Conservation (phyloP, 2,888 invertebrate species). For the Trypoxylon attenuatum region DNA sequence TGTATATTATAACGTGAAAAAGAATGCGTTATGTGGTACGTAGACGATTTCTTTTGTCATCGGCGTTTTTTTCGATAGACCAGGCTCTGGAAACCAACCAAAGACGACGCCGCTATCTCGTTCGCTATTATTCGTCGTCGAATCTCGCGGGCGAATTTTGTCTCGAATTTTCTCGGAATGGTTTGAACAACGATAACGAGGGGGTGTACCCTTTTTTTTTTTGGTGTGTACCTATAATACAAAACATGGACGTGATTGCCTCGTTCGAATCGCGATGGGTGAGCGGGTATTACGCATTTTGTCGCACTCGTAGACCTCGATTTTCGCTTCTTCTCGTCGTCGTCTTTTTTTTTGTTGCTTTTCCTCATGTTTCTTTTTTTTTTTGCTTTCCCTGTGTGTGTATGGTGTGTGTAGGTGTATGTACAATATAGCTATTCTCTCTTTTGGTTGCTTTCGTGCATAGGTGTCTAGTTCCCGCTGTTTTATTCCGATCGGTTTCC, state of each 20-base stretch:
- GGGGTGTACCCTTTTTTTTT: constrained; percentile 4
- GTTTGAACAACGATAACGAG: constrained; percentile 8
- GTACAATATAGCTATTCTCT: too few species aligned
- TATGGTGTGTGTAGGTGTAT: too few species aligned
- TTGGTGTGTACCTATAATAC: constrained; percentile 33
- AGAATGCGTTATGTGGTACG: constrained; percentile 18
- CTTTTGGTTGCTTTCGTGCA: too few species aligned
- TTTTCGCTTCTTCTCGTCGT: background rate
- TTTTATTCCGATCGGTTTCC: too few species aligned
- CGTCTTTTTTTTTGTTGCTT: too few species aligned
- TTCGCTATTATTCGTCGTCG: constrained; percentile 5
- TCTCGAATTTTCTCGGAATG: background rate
- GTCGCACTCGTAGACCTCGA: constrained; percentile 15
- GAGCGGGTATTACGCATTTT: constrained; percentile 31
- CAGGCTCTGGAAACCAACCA: constrained; percentile 23
- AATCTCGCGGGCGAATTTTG: background rate
- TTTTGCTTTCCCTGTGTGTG: too few species aligned
- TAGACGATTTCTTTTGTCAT: constrained; percentile 19
- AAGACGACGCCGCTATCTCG: constrained; percentile 4
- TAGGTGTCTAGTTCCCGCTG: too few species aligned
- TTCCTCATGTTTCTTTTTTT: too few species aligned
- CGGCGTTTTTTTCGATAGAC: too few species aligned
- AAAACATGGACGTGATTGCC: constrained; percentile 43
- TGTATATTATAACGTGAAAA: constrained; percentile 28
- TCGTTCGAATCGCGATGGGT: constrained; percentile 37